Base-by-base conservation (phyloP, 2,888 invertebrate species). In the Anticlea derivata region DNA sequence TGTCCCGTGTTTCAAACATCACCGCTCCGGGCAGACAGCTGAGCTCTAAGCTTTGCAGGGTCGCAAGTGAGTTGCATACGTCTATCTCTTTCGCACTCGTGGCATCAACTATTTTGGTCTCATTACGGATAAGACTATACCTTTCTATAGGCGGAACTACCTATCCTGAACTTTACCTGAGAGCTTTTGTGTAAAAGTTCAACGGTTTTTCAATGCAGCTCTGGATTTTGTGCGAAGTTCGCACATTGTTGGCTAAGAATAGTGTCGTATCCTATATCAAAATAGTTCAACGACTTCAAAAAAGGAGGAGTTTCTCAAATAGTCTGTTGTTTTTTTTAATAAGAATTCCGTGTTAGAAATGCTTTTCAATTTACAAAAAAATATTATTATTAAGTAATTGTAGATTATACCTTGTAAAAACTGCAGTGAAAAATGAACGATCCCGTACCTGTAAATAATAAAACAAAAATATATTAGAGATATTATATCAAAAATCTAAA, bases 1-100 rank as follows among this genome's bases (percentile, higher is more conserved):
- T 90, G 91, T 91, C 91, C 91, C 85, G 88, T 86, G 91, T 91
- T 91, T 91, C 91, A 91, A 91, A 91, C 91, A 91, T 91, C 91
- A 90, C 86, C 86, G 89, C 86, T 80, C 79, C 73, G 80, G 75
- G 83, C 83, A 86, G 89, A 89, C 89, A 90, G 89, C 89, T 90
- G 88, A 89, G 87, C 83, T 81, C 80, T 82, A 85, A 86, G 87
- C 86, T 83, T 80, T 77, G 78, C 75, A 78, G 73, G 75, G 81
- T 76, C 83, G 86, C 75, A 78, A 80, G 78, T 66, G 79, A 79
- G 75, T 70, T 77, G 80, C 81, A 83, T 86, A 80, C 78, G 61
- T 63, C 76, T 66, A 68, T 88, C 85, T 73, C 78, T 60, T 70
- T 90, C 82, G 52, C 80, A 70, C 86, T 58, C 61, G 63, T 57